Base-by-base conservation (phyloP, 2,113 vertebrate genomes). In the Oncorhynchus nerka region DNA sequence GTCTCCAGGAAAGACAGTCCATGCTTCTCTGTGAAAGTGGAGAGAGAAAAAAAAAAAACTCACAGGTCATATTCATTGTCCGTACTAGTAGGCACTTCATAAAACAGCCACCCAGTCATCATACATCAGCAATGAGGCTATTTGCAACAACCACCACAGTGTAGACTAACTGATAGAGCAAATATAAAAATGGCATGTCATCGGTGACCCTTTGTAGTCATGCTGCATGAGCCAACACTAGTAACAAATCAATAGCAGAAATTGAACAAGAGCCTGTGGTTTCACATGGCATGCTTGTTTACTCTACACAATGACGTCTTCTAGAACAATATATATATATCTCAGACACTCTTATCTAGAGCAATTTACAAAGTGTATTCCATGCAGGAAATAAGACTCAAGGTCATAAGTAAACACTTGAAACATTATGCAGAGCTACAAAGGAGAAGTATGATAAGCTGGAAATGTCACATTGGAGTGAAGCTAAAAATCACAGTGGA, bases 1-100 rank as follows among this genome's bases (percentile, higher is more conserved):
- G 95, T 96, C 87, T 96, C 95, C 0, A 95, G 90, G 88, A 96
- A 96, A 32, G 94, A 95, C 74, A 96, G 73, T 49, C 93, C 94
- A 0, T 95, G 90, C 79, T 94, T 95, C 84, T 96, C 95, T 96
- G 86, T 9, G 80, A 70, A 69, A 2, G 3, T 11, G 2, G 9
- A 34, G 6, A 34, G 7, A 34, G 1, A 7, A 2, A 39, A 34
- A 34, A n/a, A 1, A 34, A 67, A 70, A 1, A 2, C 13, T 19
- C 59, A 61, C 59, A 61, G 19, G 20, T 61, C 6, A 61, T 61
- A n/a, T 8, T 20, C 20, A n/a, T 8, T 61, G 49, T 61, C 19
- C 59, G 0, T 20, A 57, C 51, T 16, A 61, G n/a, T 61, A 22
- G n/a, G 5, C 20, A n/a, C 15, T 22, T 22, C 59, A 61, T 61